Percentiles rank a stretch among this genome's conserved stretches.
Evolutionary conservation across 1,140 invertebrate species (phyloP).

Genomic region (Danaus plexippus): DNA sequence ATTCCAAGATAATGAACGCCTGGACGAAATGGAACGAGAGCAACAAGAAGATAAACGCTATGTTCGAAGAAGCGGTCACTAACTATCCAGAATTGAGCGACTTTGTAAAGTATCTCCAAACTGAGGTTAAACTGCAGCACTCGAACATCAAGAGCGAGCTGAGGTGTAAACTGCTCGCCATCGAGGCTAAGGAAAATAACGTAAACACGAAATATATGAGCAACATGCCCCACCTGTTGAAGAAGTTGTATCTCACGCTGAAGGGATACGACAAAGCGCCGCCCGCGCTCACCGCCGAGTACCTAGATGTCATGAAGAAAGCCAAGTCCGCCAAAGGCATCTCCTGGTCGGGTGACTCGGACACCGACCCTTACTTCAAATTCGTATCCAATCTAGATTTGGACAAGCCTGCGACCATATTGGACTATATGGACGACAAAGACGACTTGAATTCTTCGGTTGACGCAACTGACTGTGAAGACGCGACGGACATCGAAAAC

Average conservation of each 20-base stretch:
- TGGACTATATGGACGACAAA: slow-evolving; percentile 28
- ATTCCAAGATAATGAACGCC: slow-evolving; percentile 36
- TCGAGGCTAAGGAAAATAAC: slow-evolving; percentile 52
- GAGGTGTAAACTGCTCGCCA: slow-evolving; percentile 38
- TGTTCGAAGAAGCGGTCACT: slow-evolving; percentile 33
- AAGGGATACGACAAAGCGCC: slow-evolving; percentile 63
- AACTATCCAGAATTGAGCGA: slow-evolving; percentile 41
- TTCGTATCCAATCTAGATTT: slow-evolving; percentile 51
- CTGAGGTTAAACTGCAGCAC: slow-evolving; percentile 37
- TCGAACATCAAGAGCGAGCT: slow-evolving; percentile 37
- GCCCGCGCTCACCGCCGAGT: slow-evolving; percentile 51
- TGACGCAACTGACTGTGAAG: slow-evolving; percentile 45
- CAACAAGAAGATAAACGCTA: slow-evolving; percentile 28
- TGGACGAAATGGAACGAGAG: slow-evolving; percentile 48
- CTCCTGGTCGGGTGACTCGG: slow-evolving; percentile 52
- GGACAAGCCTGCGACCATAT: slow-evolving; percentile 34
- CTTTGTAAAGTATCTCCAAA: slow-evolving; percentile 40
- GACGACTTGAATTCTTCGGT: slow-evolving; percentile 32
- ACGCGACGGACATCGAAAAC: slow-evolving; percentile 51
- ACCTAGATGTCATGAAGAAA: slow-evolving; percentile 63
- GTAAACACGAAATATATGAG: slow-evolving; percentile 53
- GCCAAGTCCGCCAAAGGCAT: slow-evolving; percentile 57
- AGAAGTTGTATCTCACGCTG: slow-evolving; percentile 57
- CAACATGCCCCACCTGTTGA: slow-evolving; percentile 58
- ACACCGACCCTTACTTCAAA: slow-evolving; percentile 46